phyloP scores from a whole-genome alignment of 2,888 invertebrate genomes.

The Atherix ibis region DNA sequence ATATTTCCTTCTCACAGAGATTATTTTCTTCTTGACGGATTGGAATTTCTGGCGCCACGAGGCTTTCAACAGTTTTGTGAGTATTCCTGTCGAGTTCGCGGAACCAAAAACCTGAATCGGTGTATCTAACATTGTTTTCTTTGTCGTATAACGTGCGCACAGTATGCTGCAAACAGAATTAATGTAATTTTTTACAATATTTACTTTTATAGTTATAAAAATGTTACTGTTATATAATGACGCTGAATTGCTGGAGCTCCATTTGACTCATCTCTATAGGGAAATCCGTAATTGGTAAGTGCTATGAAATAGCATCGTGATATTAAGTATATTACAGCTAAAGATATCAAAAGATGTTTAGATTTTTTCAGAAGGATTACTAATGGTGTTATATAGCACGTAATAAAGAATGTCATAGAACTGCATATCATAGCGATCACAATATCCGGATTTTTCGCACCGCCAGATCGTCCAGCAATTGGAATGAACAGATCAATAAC shows the following conservation, averaged over 20 bases:
- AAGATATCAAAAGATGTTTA: conserved; percentile 16
- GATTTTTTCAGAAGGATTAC: conserved; percentile 20
- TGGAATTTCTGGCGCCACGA: conserved; percentile 21
- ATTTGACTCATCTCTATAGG: conserved; percentile 34
- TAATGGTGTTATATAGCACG: conserved; percentile 26
- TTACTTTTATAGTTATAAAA: neutral
- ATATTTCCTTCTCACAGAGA: conserved; percentile 20
- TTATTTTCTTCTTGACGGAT: conserved; percentile 19
- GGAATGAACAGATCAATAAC: conserved; percentile 27
- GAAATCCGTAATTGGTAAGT: conserved; percentile 35
- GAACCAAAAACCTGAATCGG: conserved; percentile 24
- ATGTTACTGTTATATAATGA: conserved; percentile 34
- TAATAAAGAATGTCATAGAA: conserved; percentile 27
- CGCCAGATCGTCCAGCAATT: conserved; percentile 33
- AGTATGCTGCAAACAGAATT: conserved; percentile 16
- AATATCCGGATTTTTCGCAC: conserved; percentile 33
- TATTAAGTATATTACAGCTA: conserved; percentile 18
- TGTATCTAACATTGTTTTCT: conserved; percentile 19
- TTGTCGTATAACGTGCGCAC: conserved; percentile 20
- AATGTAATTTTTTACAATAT: neutral
- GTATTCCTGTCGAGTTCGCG: conserved; percentile 22
- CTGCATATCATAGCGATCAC: conserved; percentile 29
- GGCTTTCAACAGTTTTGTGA: conserved; percentile 21
- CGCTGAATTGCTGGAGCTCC: conserved; percentile 32
- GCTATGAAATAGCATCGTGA: conserved; percentile 23